phyloP scores from a whole-genome alignment of 2,113 vertebrate genomes.

The Sitta europaea region DNA sequence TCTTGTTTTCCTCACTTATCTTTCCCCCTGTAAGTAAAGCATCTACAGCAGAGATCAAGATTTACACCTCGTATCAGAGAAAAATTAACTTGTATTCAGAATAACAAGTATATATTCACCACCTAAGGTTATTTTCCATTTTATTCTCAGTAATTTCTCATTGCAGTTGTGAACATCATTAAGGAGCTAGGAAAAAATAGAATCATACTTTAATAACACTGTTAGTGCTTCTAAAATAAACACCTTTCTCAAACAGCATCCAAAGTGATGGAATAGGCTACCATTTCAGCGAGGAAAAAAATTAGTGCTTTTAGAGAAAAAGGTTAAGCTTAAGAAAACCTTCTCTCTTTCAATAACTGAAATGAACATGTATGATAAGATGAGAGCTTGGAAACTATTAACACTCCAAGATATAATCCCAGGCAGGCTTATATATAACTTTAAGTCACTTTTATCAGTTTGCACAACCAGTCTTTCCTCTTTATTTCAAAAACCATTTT shows the following conservation, averaged over 20 bases:
- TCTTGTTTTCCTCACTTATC: background rate
- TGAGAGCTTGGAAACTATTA: background rate
- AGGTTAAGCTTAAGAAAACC: background rate
- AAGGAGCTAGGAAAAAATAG: background rate
- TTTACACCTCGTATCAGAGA: background rate
- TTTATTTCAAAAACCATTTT: background rate
- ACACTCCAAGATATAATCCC: background rate
- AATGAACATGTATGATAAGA: rapidly evolving
- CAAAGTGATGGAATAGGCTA: background rate
- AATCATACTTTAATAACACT: background rate
- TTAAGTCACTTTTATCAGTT: background rate
- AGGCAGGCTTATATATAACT: background rate
- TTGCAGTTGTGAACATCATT: background rate
- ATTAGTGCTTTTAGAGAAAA: background rate
- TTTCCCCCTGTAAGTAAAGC: background rate
- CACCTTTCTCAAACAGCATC: background rate
- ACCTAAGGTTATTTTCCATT: background rate
- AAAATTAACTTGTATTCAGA: background rate
- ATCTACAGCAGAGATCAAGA: background rate
- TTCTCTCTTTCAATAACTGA: background rate
- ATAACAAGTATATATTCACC: background rate
- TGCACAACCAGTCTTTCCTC: background rate
- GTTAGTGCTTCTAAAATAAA: background rate
- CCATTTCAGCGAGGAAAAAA: background rate
- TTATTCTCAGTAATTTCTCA: background rate